A percentile compares a stretch with the other conserved stretches of the same genome.
Conservation (phyloP, 2,113 vertebrate genomes). For the Glaucidium brasilianum region DNA sequence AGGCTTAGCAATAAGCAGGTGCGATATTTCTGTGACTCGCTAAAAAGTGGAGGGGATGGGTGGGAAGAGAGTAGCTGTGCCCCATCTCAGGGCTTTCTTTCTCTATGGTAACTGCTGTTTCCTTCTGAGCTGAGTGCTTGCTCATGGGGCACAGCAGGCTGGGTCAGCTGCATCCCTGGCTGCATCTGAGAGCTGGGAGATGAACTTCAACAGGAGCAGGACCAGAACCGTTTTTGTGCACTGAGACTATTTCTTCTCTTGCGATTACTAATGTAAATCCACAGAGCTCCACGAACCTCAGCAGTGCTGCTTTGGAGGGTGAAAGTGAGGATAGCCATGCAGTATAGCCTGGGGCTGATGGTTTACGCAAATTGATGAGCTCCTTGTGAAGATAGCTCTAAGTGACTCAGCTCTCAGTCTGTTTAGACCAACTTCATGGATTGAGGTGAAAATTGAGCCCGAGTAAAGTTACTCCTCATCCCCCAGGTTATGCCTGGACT, state of each 20-base stretch:
- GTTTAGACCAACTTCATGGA: conserved; percentile 3
- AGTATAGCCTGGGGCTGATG: not conserved
- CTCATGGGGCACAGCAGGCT: not conserved
- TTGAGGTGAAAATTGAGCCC: not conserved
- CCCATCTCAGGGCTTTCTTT: not conserved
- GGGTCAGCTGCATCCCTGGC: not conserved
- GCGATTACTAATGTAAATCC: not conserved
- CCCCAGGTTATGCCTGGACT: not conserved
- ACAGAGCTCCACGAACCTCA: not conserved
- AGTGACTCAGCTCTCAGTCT: conserved; percentile 43
- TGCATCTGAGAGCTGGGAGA: not conserved
- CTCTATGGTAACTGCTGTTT: not conserved
- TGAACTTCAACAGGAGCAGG: not conserved
- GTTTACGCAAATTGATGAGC: conserved; percentile 11
- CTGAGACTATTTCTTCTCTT: not conserved
- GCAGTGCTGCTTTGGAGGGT: not conserved
- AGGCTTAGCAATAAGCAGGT: not conserved
- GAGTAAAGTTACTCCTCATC: conserved; percentile 1
- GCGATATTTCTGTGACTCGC: not conserved
- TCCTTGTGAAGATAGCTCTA: not conserved
- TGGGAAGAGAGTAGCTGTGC: not conserved
- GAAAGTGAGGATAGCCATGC: not conserved
- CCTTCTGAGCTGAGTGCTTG: not conserved
- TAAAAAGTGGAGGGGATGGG: not conserved
- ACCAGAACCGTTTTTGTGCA: not conserved